Base-by-base conservation (phyloP, 2,797 vertebrate genomes). In the Myotis pilosus region DNA sequence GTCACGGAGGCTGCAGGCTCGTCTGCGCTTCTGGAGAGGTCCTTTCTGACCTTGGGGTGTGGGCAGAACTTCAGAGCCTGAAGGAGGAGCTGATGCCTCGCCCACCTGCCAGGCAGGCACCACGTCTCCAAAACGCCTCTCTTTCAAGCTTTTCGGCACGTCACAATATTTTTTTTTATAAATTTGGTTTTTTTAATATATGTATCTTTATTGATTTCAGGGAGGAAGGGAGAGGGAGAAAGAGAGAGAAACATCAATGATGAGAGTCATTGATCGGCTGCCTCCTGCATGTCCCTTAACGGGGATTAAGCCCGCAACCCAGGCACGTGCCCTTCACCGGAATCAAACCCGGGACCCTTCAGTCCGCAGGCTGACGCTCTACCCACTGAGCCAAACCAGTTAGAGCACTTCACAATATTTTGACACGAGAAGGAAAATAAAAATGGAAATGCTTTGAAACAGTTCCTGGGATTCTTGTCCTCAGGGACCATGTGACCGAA, bases 401-500 rank as follows among this genome's bases (percentile, higher is more conserved):
- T 44, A 44, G 41, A 9, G 41, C 41, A 44, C 41, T 44, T 44
- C 41, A 44, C 2, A 97, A 96, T 97, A 97, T 97, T 97, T 96
- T 96, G 96, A 97, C 96, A 47, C 78, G 60, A 44, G 69, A 87
- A 90, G 74, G 53, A 6, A 44, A 25, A 47, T 71, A 84, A 38
- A 91, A 92, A 53, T 36, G 71, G 47, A 86, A 95, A 90, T 84
- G 82, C 93, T 96, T 95, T 95, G 92, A 96, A 97, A 95, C 82
- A 78, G 74, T 90, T 89, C 68, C 81, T 92, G 96, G 89, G 95
- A 93, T 89, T 92, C 71, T 91, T 62, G 23, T 75, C 68, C 94
- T 92, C 53, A 38, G 93, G n/a, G 93, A 47, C 95, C 41, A 7
- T 93, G 97, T 97, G 97, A 98, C 94, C 87, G 75, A 95, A 93